Evolutionary conservation across 2,888 invertebrate species (phyloP).

Genomic region (Lacanobia oleracea): DNA sequence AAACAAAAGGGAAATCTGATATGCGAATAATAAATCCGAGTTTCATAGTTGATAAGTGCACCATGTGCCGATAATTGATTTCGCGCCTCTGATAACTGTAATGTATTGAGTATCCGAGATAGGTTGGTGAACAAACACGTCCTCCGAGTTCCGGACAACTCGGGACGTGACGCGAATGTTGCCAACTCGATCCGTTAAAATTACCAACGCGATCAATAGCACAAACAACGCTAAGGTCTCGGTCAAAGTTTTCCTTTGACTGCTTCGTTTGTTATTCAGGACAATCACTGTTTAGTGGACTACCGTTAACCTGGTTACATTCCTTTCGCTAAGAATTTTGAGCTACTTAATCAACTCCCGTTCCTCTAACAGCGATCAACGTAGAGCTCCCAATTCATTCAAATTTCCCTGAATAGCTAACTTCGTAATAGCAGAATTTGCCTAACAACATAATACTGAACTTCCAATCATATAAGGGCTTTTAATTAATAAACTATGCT

Average conservation of each 20-base stretch:
- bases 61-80: constrained; percentile 81
- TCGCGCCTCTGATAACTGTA: constrained; percentile 78
- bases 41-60: constrained; percentile 67
- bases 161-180: constrained; percentile 83
- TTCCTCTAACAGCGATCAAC: constrained; percentile 1
- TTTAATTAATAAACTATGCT: constrained; percentile 70
- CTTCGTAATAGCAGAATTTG: constrained; percentile 18
- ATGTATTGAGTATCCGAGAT: constrained; percentile 79
- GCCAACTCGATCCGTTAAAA: constrained; percentile 78
- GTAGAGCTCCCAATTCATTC: constrained; percentile 21
- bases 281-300: constrained; percentile 63
- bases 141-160: constrained; percentile 73
- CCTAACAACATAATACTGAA: constrained; percentile 31
- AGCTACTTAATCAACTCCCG: constrained; percentile 39
- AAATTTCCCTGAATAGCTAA: constrained; percentile 22
- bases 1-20: constrained; percentile 43
- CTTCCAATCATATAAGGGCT: constrained; percentile 57
- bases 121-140: constrained; percentile 71
- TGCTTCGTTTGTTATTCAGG: constrained; percentile 59
- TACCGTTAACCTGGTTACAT: constrained; percentile 54
- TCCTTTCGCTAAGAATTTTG: constrained; percentile 33
- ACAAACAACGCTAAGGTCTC: constrained; percentile 74
- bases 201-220: constrained; percentile 80
- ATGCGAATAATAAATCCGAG: constrained; percentile 41
- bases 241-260: constrained; percentile 63